Base-by-base conservation (phyloP, 1,140 invertebrate genomes). In the Aradophagus sp. region DNA sequence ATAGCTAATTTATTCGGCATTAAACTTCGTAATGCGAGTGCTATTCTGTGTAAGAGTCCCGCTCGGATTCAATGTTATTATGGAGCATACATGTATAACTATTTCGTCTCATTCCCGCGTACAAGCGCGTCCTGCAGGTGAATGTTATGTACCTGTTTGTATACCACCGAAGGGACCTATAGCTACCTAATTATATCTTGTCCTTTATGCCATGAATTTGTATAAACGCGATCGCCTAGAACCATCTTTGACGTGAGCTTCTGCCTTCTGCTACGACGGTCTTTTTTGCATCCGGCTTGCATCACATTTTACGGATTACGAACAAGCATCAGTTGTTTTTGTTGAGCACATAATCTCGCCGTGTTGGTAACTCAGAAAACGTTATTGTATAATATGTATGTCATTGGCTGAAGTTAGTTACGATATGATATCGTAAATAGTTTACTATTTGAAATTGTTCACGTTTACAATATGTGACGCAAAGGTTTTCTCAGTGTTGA, bases 1-100 rank as follows among this genome's bases (percentile, higher is more conserved):
- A 80, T 80, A 78, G 77, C 56, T 71, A 78, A 80, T 81, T 84
- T 81, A 83, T 84, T 77, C 78, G 76, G 73, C 41, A 75, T 79
- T 77, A 76, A 78, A 83, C 78, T 81, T 82, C 45, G 75, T 78
- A 81, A 82, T 79, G 79, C 73, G 75, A 82, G 83, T 81, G 83
- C 77, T 70, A 83, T 81, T 80, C 78, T 82, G 55, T 82, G 81
- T 84, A 79, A 77, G 73, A 62, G 62, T 77, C 62, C 74, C 76
- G 74, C 76, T 82, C 73, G 78, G 75, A 79, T 77, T 68, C 70
- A 61, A 63, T 74, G 68, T 80, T 83, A 84, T 84, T 84, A 84
- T 55, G 36, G 63, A 59, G 65, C 70, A 59, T 61, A 68, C 50
- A 67, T 34, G 76, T 81, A 80, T 82, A 83, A 74, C 65, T 74